Base-by-base conservation (phyloP, 1,140 invertebrate genomes). In the Samia ricini region DNA sequence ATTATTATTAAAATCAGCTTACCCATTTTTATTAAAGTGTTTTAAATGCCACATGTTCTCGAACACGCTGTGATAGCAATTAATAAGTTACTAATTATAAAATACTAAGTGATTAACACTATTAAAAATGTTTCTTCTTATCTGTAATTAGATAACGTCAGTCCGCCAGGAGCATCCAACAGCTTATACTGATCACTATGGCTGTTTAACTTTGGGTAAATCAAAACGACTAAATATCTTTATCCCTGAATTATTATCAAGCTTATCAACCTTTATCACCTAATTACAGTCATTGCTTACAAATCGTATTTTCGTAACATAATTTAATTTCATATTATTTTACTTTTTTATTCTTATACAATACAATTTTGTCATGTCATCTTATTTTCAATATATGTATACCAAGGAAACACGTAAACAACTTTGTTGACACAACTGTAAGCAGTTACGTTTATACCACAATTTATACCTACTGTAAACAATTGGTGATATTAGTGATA, bases 1-100 rank as follows among this genome's bases (percentile, higher is more conserved):
- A 36, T 42, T 12, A 42, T 1, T 15, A 15, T 5, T 8, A 42
- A 10, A 42, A 26, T 8, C 26, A 42, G 54, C 75, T 83, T 66
- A 82, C 77, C 74, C 67, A 65, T 76, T 74, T 74, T 57, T 74
- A 54, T 63, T 69, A 50, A 80, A 20, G 55, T 67, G 66, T 24
- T 65, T 76, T 69, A 84, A 67, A 61, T 81, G 80, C 63, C 73
- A 77, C 82, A 87, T 87, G 24, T 15, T 71, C 60, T 33, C 12
- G 36, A 22, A 23, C 12, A 36, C 33, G 59, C 49, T 68, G 52
- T 66, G 49, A 33, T 62, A 59, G 23, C 19, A 63, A 60, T 63
- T 69, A 69, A 66, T 21, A 15, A 42, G n/a, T n/a, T 12, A 36
- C 10, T 5, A 36, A 42, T 42, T 42, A 42, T n/a, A 29, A 52